Evolutionary conservation across 2,113 vertebrate species (phyloP), one percentile per base, ranked within the genome.

Genomic region (Pseudolaguvia tuberculata): DNA sequence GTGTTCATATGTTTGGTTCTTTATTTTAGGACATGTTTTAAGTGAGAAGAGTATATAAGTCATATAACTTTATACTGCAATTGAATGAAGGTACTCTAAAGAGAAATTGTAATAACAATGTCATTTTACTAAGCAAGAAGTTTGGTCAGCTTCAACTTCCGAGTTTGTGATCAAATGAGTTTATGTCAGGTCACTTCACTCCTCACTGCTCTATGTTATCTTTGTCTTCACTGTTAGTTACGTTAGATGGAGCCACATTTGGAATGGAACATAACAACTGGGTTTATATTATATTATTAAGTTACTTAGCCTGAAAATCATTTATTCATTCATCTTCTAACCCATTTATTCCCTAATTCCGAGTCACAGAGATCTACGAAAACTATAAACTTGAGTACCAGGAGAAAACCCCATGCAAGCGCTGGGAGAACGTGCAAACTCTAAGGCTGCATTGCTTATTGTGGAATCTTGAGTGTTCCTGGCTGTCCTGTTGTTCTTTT

Each of bases 401-500:
- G n/a, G n/a, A n/a, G n/a, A n/a, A n/a, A n/a, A n/a, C n/a, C n/a
- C n/a, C n/a, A n/a, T n/a, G n/a, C n/a, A n/a, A n/a, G n/a, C n/a
- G n/a, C n/a, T n/a, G n/a, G n/a, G n/a, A n/a, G n/a, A n/a, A n/a
- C n/a, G n/a, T n/a, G n/a, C n/a, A n/a, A n/a, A n/a, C n/a, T n/a
- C n/a, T n/a, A n/a, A n/a, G n/a, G n/a, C n/a, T n/a, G 61, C 61
- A 47, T 50, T 50, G 25, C 17, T 59, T 55, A 48, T 56, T 65
- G 23, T 1, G 0, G 11, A 42, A 63, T 57, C 70, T 72, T 11
- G 59, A 68, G 68, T 76, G 59, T 78, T 62, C 59, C 72, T 61
- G 42, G 35, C 55, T 68, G 75, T 75, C 67, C 76, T 81, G 72
- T 62, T 75, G 61, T 81, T 72, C 61, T 53, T 53, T 12, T 50